phyloP scores from a whole-genome alignment of 2,797 vertebrate species.

The Chaunax sp. region DNA sequence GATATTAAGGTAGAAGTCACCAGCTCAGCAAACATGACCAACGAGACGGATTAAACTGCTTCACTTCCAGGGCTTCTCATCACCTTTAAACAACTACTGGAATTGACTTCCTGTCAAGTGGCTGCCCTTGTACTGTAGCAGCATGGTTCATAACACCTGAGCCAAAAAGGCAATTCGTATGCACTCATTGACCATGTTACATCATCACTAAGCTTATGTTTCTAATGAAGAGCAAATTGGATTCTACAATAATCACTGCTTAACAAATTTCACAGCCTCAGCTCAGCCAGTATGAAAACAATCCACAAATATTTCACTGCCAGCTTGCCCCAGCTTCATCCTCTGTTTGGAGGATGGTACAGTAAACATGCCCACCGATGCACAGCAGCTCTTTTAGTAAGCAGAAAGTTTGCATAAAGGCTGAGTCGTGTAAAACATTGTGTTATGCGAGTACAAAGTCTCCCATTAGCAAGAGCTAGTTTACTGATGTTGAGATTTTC shows the following conservation, averaged over 20 bases:
- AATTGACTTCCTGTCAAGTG: conserved; percentile 62
- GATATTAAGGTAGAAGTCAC: conserved; percentile 70
- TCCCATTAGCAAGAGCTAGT: conserved; percentile 60
- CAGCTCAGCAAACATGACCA: conserved; percentile 71
- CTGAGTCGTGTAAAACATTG: conserved; percentile 69
- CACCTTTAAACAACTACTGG: conserved; percentile 50
- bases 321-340: conserved; percentile 20
- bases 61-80: conserved; percentile 63
- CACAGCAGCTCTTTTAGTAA: conserved; percentile 58
- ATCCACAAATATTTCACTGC: conserved; percentile 9
- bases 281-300: conserved; percentile 45
- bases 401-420: conserved; percentile 74
- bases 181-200: conserved; percentile 2
- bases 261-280: conserved; percentile 37
- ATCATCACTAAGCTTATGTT: conserved; percentile 20
- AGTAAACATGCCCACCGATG: conserved; percentile 50
- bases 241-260: conserved; percentile 25
- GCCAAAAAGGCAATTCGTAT: conserved; percentile 14
- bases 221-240: conserved; percentile 44
- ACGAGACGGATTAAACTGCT: conserved; percentile 66
- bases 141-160: conserved; percentile 16
- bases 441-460: conserved; percentile 39
- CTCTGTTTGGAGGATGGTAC: conserved; percentile 30
- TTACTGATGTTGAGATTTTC: conserved; percentile 42
- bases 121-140: conserved; percentile 23